These are phyloP conservation scores for Mayetiola destructor DNA, from an alignment of 2,888 invertebrate species.

Conservation along the genomic window DNA sequence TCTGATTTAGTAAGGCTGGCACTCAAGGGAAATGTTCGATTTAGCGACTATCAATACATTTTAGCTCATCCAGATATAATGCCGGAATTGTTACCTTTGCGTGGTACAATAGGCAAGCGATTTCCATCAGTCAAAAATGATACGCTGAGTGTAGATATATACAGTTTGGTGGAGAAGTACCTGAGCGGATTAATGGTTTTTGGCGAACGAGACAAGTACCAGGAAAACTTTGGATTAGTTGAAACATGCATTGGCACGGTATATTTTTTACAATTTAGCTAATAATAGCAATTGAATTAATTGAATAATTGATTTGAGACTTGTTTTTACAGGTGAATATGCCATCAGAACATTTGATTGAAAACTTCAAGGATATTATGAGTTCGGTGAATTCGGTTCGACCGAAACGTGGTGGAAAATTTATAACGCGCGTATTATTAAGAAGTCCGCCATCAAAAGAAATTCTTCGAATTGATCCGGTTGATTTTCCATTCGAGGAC, in stretches of 20 bases:
- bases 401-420: conserved; percentile 53
- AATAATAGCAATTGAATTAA: too few species aligned
- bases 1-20: conserved; percentile 60
- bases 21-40: conserved; percentile 52
- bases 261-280: conserved; percentile 17
- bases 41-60: conserved; percentile 56
- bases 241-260: conserved; percentile 56
- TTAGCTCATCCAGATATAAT: conserved; percentile 68
- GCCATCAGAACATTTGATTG: conserved; percentile 52
- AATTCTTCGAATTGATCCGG: conserved; percentile 52
- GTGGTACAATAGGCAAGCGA: conserved; percentile 61
- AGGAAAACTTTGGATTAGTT: conserved; percentile 55
- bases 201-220: conserved; percentile 49
- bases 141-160: conserved; percentile 51
- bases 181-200: conserved; percentile 55
- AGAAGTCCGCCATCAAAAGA: conserved; percentile 50
- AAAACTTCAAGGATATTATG: conserved; percentile 52
- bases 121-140: conserved; percentile 57
- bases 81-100: conserved; percentile 56
- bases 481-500: conserved; percentile 35
- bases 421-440: conserved; percentile 51
- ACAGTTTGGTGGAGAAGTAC: conserved; percentile 46
- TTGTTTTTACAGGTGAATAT: conserved; percentile 50
- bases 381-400: conserved; percentile 47
- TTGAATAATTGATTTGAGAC: conserved; percentile 11